Conservation (phyloP, 1,140 invertebrate genomes). For the Myzus persicae region DNA sequence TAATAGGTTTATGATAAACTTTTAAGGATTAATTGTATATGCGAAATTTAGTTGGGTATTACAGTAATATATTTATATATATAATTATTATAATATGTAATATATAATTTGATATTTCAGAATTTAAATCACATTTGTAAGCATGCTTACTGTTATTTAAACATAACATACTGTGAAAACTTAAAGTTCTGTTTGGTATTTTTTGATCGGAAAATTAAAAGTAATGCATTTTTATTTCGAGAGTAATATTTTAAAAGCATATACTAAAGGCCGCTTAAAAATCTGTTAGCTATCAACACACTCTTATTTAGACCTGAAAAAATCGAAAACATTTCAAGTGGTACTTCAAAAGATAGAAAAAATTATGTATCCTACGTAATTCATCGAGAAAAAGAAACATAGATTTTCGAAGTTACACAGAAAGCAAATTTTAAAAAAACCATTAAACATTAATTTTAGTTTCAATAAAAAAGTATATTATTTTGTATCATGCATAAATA, state of each 20-base stretch:
- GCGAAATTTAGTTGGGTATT: too few relatives aligned
- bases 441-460: too few relatives aligned
- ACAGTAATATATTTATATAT: too few relatives aligned
- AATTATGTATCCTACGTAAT: neutral
- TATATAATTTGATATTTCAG: too few relatives aligned
- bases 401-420: neutral
- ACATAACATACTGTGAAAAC: neutral
- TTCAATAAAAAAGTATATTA: too few relatives aligned
- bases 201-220: neutral
- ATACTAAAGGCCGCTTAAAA: slow-evolving; percentile 4
- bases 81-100: too few relatives aligned
- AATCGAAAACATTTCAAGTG: neutral
- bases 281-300: neutral
- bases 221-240: neutral
- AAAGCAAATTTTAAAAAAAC: too few relatives aligned
- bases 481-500: too few relatives aligned
- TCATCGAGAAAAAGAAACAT: neutral
- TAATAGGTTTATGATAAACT: too few relatives aligned
- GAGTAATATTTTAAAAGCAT: neutral
- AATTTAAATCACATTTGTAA: too few relatives aligned
- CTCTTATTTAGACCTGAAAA: neutral
- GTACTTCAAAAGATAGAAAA: neutral
- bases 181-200: neutral
- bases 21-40: too few relatives aligned
- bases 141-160: too few relatives aligned